Base-by-base conservation (phyloP, 2,888 invertebrate species). In the Pollenia angustigena region DNA sequence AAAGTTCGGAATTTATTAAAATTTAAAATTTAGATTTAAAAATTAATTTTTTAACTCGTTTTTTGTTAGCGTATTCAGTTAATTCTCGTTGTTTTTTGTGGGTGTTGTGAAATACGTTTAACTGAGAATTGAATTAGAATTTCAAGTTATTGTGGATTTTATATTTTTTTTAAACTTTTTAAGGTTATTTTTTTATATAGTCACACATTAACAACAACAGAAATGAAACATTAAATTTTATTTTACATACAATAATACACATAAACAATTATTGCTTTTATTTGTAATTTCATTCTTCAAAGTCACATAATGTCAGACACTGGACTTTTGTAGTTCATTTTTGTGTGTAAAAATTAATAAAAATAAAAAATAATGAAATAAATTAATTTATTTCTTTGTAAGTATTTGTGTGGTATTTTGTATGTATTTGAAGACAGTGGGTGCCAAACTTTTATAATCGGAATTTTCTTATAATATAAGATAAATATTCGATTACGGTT, bases 111-210 rank as follows among this genome's bases (percentile, higher is more conserved):
- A 81, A 76, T 80, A 60, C 86, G 86, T 80, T 83, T 87, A 85
- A 84, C 79, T 83, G 81, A 80, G 89, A 88, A 91, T 90, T 91
- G 90, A 90, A 89, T 88, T 88, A 58, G 80, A 85, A 87, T 82
- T 56, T 80, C 75, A 78, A 75, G 76, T 79, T 85, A 60, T 85
- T 88, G 86, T 88, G 83, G 56, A 64, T 85, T 90, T 91, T 92
- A 92, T 90, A 90, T 88, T 86, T 80, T 76, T 23, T 87, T 86
- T 75, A 58, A 62, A 79, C 50, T 71, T 81, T 78, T 87, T 81
- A 78, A 68, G 71, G 74, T 79, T 87, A 76, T 76, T 82, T 78
- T 72, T 18, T 48, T 48, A 23, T 76, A 68, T 40, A 32, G n/a
- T 23, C n/a, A 75, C 23, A 75, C 75, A 44, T 32, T 32, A 32